A percentile compares a stretch with the other conserved stretches of the same genome.
These are phyloP conservation scores for Rhopalosiphum nymphaeae DNA, from an alignment of 2,888 invertebrate species.

Conservation along the genomic window DNA sequence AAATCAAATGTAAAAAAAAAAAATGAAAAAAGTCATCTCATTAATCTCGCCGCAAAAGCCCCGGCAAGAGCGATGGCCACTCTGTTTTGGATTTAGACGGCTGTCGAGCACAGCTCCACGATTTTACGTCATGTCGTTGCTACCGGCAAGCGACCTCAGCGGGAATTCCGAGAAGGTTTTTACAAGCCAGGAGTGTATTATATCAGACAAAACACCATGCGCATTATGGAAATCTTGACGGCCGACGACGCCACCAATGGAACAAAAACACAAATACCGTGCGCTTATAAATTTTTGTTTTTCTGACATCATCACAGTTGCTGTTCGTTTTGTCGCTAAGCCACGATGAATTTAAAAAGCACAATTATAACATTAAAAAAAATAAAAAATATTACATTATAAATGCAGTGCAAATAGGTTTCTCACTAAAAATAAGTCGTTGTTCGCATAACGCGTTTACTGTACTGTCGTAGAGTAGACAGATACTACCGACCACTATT, in stretches of 20 bases:
- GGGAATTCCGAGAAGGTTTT: not conserved
- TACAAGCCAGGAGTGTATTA: not conserved
- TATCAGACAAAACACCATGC: not conserved
- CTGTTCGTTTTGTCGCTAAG: too few species aligned
- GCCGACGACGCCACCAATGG: too few species aligned
- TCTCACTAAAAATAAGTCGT: not conserved
- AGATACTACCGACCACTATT: not conserved
- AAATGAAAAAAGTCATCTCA: slow-evolving; percentile 15
- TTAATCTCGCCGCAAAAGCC: slow-evolving; percentile 24
- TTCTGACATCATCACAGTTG: too few species aligned
- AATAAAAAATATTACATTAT: too few species aligned
- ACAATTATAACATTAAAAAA: too few species aligned
- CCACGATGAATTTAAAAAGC: too few species aligned
- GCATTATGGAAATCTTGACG: not conserved
- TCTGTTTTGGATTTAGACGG: slow-evolving; percentile 45
- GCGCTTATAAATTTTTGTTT: not conserved
- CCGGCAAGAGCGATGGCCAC: not conserved
- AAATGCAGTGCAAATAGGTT: too few species aligned
- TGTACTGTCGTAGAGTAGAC: not conserved
- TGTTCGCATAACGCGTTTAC: not conserved
- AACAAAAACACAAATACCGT: not conserved
- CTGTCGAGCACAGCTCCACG: slow-evolving; percentile 36
- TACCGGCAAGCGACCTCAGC: not conserved
- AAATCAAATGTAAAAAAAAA: not conserved
- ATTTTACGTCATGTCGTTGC: not conserved